Base-by-base conservation (phyloP, 2,888 invertebrate species). In the Clitarchus hookeri region DNA sequence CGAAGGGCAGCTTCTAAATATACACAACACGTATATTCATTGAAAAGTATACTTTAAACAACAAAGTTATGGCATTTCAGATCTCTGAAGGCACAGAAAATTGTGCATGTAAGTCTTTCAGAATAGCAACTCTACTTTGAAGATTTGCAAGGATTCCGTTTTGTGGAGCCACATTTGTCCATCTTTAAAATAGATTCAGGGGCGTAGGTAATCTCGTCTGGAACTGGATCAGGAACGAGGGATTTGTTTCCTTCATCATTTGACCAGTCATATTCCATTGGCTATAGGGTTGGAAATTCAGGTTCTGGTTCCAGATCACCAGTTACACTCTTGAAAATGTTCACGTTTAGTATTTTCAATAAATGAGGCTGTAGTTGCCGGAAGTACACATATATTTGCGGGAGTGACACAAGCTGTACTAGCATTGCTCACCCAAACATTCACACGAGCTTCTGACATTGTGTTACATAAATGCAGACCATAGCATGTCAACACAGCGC, bases 121-220 rank as follows among this genome's bases (percentile, higher is more conserved):
- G 78, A 78, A 78, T 78, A 78, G 19, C 78, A 78, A 78, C 78
- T 78, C 6, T 16, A 78, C 78, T 78, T 78, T 78, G 78, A 78
- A 78, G 78, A 78, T 78, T 78, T 25, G 78, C 23, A 78, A 78
- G 23, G 78, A 78, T 6, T 78, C 78, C 6, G 78, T 78, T 25
- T 78, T 78, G 78, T 78, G 13, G 9, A 78, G 78, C 78, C 78
- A 25, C 78, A 78, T 78, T 78, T 78, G 9, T 11, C 78, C 78
- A 78, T 6, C 78, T 78, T 78, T 16, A 78, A 26, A 26, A 78
- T 26, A 78, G 6, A 78, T 25, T 78, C 78, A 78, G 26, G 6
- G n/a, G 26, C 78, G 78, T 78, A 25, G 19, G 78, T 9, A 78
- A 26, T 78, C 23, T 16, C 78, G 6, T 78, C 78, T 78, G 78